Evolutionary conservation across 2,797 vertebrate genomes (phyloP), one percentile per base, ranked within the genome.

Genomic region (Urosaurus nigricauda): DNA sequence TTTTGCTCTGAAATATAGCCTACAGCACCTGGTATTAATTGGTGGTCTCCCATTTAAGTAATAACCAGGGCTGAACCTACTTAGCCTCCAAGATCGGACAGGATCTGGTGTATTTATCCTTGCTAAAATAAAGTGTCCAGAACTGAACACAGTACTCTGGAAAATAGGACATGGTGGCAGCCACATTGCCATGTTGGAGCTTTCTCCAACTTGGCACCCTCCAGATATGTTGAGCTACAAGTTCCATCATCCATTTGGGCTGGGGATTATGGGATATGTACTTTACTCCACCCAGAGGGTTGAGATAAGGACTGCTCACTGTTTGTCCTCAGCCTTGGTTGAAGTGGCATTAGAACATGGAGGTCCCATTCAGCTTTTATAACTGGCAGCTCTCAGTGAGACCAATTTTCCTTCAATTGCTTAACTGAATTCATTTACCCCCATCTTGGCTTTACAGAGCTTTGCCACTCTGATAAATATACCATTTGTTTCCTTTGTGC

Each of bases 351-450:
- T 11, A 47, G 53, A 51, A n/a, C 21, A 17, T 35, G 37, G 56
- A 29, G 79, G 21, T 12, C 47, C 40, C 21, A 51, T 29, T 11
- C 2, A 43, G 11, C 56, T 1, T 1, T 56, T 37, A 11, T 3
- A 17, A 13, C 19, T 1, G 35, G 13, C 29, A 43, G 53, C 29
- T 19, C 32, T 16, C 5, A 40, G 4, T 71, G 53, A 43, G 78
- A 58, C 32, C 1, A 16, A 68, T 56, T 77, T n/a, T 78, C 73
- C 35, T 19, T 77, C 5, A 53, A 43, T 32, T 21, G 16, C 21
- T 51, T 78, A 84, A 88, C 32, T n/a, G 19, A 21, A 68, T 78
- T 68, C 60, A 83, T 88, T 37, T 77, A n/a, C 37, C 70, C 43
- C 73, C 5, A 77, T 77, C 21, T 2, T 16, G 43, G 17, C 58